Evolutionary conservation across 2,888 invertebrate genomes (phyloP), one percentile per base, ranked within the genome.

Genomic region (Rosalia funebris): DNA sequence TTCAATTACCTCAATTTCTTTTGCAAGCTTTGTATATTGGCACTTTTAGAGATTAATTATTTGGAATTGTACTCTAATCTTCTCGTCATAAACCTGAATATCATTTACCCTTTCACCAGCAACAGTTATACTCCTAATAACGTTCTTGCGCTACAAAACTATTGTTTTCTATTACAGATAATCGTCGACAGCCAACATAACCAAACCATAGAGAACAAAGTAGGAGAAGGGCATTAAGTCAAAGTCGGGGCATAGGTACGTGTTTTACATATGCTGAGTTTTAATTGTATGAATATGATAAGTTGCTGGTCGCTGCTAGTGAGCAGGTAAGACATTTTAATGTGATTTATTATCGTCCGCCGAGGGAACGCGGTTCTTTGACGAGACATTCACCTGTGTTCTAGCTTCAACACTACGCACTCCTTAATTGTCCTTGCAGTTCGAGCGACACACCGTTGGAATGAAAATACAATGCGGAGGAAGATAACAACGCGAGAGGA

Each of bases 271-370:
- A 71, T 70, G 70, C 65, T 67, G 63, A 59, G 58, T 70, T 72
- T 75, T 73, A 75, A 74, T 74, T 75, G 73, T 68, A 66, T 66
- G 68, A 70, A 68, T 68, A 73, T 74, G 75, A 73, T 73, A 69
- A 68, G 65, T 63, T 48, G 54, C 32, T 55, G 60, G 60, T 62
- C 45, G 50, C 56, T 52, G 52, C 39, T 59, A 63, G 62, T 60
- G 65, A 62, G 62, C 65, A 57, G 65, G 61, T 61, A 59, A 50
- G 65, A 71, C 71, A 68, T 72, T 68, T 68, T 64, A 60, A 68
- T 69, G 70, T 71, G 65, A 72, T 72, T 72, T 72, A 72, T 72
- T 65, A 62, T 57, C 58, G 63, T 67, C 47, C 56, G 63, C 41
- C 47, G 42, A 55, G 59, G 62, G 53, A 60, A 65, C 61, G 69